Base-by-base conservation (phyloP, 2,888 invertebrate species). In the Meloe dianella region DNA sequence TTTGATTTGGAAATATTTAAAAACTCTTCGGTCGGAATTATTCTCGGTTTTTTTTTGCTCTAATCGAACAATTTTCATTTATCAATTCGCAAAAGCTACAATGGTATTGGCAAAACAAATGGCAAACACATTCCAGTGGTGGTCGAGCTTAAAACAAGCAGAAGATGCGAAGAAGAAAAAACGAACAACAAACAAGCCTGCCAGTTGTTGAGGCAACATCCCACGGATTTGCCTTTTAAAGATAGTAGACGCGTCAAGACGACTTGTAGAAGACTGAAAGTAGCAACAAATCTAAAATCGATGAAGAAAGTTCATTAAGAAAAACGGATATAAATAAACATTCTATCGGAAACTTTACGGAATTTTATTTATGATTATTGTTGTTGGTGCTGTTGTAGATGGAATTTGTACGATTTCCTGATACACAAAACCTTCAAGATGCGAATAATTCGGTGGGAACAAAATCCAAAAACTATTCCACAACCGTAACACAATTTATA, bases 201-300 rank as follows among this genome's bases (percentile, higher is more conserved):
- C 61, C 71, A 67, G 68, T 69, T 74, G 72, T 73, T 73, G 71
- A 71, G 61, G 65, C 71, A 68, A 67, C 74, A 66, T 67, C 75
- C 73, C 73, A 74, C 75, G 72, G 66, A 62, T 67, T 67, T 69
- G 64, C 75, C 75, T 72, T 75, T 70, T 75, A 73, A 66, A 70
- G 74, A 68, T 66, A 74, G 71, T 67, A 65, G 75, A 67, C 73
- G 66, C 66, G 66, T 17, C 47, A 47, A 47, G 47, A 47, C 47
- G 47, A 47, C 47, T 38, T 38, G 32, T 12, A 56, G 35, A 57
- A 63, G 60, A 60, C 64, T 14, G 14, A 38, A n/a, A 2, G 20
- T 8, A 47, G 4, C 17, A 20, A 38, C 2, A 38, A 20, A 47
- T 20, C 47, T 7, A 38, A n/a, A 38, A n/a, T 38, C 14, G n/a